Conservation (phyloP, 2,797 vertebrate species). For the Bradypodion pumilum region DNA sequence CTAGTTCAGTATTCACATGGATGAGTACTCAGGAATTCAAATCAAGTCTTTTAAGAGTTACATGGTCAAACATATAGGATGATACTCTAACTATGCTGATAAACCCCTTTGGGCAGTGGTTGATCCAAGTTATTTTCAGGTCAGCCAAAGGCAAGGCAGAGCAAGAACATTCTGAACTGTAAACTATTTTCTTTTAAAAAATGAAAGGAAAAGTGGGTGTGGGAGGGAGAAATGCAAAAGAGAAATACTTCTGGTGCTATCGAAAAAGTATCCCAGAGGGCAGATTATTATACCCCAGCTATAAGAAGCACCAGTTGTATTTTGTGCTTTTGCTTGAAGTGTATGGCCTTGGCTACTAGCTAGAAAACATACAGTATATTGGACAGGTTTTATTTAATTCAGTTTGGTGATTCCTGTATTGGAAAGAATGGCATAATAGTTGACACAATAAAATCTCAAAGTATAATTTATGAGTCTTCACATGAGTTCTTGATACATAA, state of each 20-base stretch:
- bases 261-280: slow-evolving; percentile 21
- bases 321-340: slow-evolving; percentile 6
- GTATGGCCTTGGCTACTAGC: neutral
- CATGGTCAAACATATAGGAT: neutral
- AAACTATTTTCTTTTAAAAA: slow-evolving; percentile 12
- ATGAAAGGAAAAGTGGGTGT: neutral
- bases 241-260: slow-evolving; percentile 15
- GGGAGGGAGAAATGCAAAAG: neutral
- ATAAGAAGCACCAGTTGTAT: slow-evolving; percentile 14
- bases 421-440: neutral
- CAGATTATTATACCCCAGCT: neutral
- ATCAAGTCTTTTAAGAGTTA: neutral
- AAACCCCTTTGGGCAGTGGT: neutral
- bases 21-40: neutral
- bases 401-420: neutral
- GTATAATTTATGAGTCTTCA: no score
- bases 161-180: slow-evolving; percentile 14
- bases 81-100: neutral
- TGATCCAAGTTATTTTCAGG: slow-evolving; percentile 22
- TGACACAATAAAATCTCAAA: no score
- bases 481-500: no score
- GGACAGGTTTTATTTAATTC: slow-evolving; percentile 7
- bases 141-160: slow-evolving; percentile 13
- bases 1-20: neutral
- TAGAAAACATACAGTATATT: slow-evolving; percentile 5